Evolutionary conservation across 2,888 invertebrate species (phyloP).

Genomic region (Meiosimyza platycephala): DNA sequence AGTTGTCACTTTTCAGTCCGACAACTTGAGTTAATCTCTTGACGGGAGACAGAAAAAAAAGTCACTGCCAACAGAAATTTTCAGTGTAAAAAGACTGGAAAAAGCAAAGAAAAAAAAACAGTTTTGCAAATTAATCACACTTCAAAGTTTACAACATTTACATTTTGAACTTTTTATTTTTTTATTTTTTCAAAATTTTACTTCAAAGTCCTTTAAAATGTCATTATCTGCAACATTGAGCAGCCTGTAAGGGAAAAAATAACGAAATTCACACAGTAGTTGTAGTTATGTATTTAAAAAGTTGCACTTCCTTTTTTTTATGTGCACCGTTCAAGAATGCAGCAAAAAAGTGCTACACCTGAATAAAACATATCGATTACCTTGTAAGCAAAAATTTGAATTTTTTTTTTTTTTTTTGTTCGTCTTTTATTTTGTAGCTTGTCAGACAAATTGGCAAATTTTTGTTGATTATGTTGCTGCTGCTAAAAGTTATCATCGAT

Average conservation of each 20-base stretch:
- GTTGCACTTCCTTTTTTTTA: not conserved
- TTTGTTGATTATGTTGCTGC: too few species aligned
- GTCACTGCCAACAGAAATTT: not conserved
- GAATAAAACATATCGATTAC: slow-evolving; percentile 10
- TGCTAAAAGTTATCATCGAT: too few species aligned
- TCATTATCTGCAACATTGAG: slow-evolving; percentile 11
- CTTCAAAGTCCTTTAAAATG: slow-evolving; percentile 1
- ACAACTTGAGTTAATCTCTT: slow-evolving; percentile 17
- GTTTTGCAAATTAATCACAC: slow-evolving; percentile 8
- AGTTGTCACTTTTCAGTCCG: slow-evolving; percentile 21
- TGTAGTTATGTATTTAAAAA: too few species aligned
- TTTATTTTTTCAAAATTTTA: not conserved
- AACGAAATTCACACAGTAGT: too few species aligned
- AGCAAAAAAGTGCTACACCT: not conserved
- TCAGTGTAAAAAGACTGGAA: not conserved
- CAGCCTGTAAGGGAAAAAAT: not conserved
- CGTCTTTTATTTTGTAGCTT: too few species aligned
- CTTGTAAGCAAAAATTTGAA: not conserved
- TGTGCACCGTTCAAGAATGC: not conserved
- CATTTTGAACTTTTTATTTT: not conserved
- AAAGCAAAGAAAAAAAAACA: not conserved
- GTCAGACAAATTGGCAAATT: too few species aligned
- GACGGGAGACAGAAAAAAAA: not conserved
- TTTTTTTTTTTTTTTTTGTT: too few species aligned
- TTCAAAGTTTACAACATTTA: slow-evolving; percentile 11